A percentile compares a stretch with the other conserved stretches of the same genome.
These are phyloP conservation scores for Eleginops maclovinus DNA, from an alignment of 2,113 vertebrate species.

Conservation along the genomic window DNA sequence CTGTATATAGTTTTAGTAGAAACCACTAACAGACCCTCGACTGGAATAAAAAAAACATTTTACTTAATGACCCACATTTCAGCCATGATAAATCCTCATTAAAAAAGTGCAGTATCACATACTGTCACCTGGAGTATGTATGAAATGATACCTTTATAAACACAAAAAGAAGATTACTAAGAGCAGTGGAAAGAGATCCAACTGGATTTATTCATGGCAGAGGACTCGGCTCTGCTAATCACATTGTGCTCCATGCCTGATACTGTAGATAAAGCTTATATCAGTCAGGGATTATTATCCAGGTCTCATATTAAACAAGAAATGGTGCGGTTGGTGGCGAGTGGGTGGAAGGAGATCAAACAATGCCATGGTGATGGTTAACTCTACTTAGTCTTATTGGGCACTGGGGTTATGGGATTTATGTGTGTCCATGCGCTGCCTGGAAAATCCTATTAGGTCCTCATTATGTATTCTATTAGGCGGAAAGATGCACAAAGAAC, in stretches of 20 bases:
- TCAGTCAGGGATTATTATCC: conserved; percentile 57
- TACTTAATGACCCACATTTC: not conserved
- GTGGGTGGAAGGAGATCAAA: conserved; percentile 47
- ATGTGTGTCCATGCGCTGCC: conserved; percentile 38
- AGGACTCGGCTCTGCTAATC: conserved; percentile 40
- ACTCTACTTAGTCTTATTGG: conserved; percentile 59
- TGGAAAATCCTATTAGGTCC: conserved; percentile 54
- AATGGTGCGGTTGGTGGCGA: conserved; percentile 17
- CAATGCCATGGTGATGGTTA: conserved; percentile 51
- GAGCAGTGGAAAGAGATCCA: not conserved
- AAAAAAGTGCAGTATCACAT: not conserved
- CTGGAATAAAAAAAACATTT: not conserved
- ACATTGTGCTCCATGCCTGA: conserved; percentile 45
- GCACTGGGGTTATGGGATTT: conserved; percentile 53
- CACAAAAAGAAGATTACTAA: conserved; percentile 5
- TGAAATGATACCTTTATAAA: not conserved
- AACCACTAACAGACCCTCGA: not conserved
- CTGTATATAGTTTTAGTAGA: not conserved
- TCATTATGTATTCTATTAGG: conserved; percentile 63
- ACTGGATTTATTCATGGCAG: not conserved
- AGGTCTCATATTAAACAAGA: conserved; percentile 56
- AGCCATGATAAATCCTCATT: not conserved
- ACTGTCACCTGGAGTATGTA: not conserved
- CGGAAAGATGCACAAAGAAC: conserved; percentile 35
- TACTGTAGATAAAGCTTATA: conserved; percentile 62